Percentiles rank a stretch among this genome's conserved stretches.
phyloP scores from a whole-genome alignment of 1,140 invertebrate species.

The Muscidifurax raptorellus region DNA sequence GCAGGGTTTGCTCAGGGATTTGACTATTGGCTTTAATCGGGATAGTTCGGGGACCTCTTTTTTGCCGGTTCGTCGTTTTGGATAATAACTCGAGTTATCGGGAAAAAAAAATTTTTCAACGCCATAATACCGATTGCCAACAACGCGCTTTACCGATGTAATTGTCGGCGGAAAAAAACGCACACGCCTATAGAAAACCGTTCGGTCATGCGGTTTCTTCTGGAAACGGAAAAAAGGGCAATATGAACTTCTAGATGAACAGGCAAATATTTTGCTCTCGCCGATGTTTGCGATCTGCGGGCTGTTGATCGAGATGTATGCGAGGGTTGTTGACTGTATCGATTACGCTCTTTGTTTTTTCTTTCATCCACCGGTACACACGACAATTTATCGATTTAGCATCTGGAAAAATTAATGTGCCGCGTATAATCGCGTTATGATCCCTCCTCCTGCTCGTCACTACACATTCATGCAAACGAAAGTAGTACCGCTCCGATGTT shows the following conservation, averaged over 20 bases:
- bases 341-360: constrained; percentile 1
- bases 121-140: too few species aligned
- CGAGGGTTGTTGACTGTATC: not conserved
- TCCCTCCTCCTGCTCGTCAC: not conserved
- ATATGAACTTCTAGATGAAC: not conserved
- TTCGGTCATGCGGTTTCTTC: not conserved
- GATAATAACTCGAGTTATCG: too few species aligned
- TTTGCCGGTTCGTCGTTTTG: too few species aligned
- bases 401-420: constrained; percentile 5
- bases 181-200: too few species aligned
- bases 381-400: not conserved
- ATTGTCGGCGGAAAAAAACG: too few species aligned
- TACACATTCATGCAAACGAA: not conserved
- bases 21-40: not conserved
- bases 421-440: constrained; percentile 17
- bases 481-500: not conserved
- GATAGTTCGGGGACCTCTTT: not conserved
- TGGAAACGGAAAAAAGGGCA: not conserved
- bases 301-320: not conserved
- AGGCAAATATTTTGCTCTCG: not conserved
- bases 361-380: not conserved
- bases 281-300: not conserved
- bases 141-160: too few species aligned
- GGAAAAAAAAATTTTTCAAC: too few species aligned
- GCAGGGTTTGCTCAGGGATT: not conserved